Base-by-base conservation (phyloP, 2,113 vertebrate species). In the Hiodon alosoides region DNA sequence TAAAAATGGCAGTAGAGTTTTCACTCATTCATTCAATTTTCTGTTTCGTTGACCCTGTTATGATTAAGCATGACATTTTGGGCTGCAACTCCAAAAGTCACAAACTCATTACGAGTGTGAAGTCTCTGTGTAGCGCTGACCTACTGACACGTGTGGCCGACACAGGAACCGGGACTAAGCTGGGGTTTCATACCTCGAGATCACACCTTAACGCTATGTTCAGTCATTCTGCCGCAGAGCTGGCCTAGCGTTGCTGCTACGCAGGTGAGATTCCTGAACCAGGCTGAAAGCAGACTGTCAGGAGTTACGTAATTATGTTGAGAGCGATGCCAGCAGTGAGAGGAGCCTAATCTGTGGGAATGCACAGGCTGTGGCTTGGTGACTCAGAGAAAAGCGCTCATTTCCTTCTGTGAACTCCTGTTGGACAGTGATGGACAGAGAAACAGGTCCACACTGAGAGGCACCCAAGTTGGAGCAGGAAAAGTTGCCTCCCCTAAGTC, bases 401-500 rank as follows among this genome's bases (percentile, higher is more conserved):
- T 13, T 13, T 47, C 46, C 16, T 54, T 51, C 53, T 68, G 54
- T 51, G 61, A 67, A 72, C 55, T 61, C 76, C 71, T 2, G 16
- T 50, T 13, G 65, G 2, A 14, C 50, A 11, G 7, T 60, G 76
- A 77, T 7, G 70, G 71, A 67, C 17, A 6, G 48, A 75, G 46
- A 69, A 75, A 66, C 68, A 51, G 69, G 61, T 61, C 46, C 62
- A 16, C 65, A 67, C 59, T 75, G 67, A 72, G 47, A 51, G 53
- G 54, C 53, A 50, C 48, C 60, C 47, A 47, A 31, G 60, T 7
- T n/a, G 72, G 16, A 61, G 71, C 57, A 51, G 53, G 48, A 72
- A 64, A 11, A 8, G 55, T 47, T 61, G 11, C 54, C 61, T 31
- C 60, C 55, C 62, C 71, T 11, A 14, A 53, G 54, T 61, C 76